Percentiles rank a stretch among this genome's conserved stretches.
Evolutionary conservation across 2,797 vertebrate genomes (phyloP).

Genomic region (Sternarchorhynchus goeldii): DNA sequence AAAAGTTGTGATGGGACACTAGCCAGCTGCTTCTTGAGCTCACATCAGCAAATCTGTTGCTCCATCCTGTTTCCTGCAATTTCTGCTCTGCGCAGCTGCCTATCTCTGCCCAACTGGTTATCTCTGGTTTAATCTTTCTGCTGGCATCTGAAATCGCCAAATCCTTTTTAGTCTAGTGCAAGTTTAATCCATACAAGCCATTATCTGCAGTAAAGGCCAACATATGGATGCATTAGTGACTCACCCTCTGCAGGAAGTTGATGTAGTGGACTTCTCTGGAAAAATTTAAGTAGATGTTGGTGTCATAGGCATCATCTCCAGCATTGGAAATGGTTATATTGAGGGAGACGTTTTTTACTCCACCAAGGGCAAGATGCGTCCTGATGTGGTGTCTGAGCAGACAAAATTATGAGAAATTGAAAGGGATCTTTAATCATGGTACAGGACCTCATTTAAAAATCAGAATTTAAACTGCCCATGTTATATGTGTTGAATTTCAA

Average conservation of each 20-base stretch:
- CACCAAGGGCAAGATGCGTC: constrained; percentile 90
- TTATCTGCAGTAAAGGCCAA: background rate
- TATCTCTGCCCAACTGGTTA: background rate
- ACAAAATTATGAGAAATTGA: background rate
- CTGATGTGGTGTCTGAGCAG: constrained; percentile 66
- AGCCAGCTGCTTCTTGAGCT: background rate
- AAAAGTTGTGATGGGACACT: background rate
- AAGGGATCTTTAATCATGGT: background rate
- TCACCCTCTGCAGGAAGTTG: constrained; percentile 98
- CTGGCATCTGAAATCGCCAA: background rate
- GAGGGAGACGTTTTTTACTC: constrained; percentile 91
- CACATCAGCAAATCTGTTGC: constrained; percentile 6
- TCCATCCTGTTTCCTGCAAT: constrained; percentile 33
- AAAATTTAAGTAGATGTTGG: constrained; percentile 96
- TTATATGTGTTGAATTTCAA: too few relatives aligned
- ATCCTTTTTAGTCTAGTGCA: too few relatives aligned
- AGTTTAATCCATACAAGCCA: background rate
- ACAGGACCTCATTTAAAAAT: background rate
- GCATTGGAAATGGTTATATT: constrained; percentile 91
- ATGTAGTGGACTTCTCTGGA: constrained; percentile 96
- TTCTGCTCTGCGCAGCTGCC: constrained; percentile 2
- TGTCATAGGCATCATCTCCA: constrained; percentile 95
- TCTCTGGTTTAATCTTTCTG: background rate
- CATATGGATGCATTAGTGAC: constrained; percentile 51
- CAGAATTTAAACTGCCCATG: too few relatives aligned